Evolutionary conservation across 2,797 vertebrate genomes (phyloP).

Genomic region (Champsocephalus gunnari): DNA sequence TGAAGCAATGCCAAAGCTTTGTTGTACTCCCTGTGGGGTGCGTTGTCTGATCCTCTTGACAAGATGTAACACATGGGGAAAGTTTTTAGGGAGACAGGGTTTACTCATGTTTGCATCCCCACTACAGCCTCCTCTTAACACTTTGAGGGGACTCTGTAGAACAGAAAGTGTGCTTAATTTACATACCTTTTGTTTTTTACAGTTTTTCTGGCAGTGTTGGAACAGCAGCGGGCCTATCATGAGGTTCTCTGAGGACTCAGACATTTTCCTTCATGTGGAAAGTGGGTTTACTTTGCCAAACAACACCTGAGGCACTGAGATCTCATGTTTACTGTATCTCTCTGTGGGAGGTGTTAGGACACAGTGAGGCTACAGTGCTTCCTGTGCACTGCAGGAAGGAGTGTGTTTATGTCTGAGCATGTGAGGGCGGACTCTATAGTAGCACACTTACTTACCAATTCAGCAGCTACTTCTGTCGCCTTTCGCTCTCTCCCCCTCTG

Average conservation of each 20-base stretch:
- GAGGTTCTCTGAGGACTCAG: conserved; percentile 46
- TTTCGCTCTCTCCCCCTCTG: conserved; percentile 56
- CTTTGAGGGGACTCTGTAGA: conserved; percentile 18
- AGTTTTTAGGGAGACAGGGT: conserved; percentile 44
- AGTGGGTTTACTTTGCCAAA: conserved; percentile 60
- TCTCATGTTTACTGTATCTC: conserved; percentile 42
- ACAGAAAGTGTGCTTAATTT: conserved; percentile 48
- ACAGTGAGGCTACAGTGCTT: conserved; percentile 43
- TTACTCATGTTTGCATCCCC: conserved; percentile 32
- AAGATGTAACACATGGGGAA: conserved; percentile 28
- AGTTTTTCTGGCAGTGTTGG: conserved; percentile 15
- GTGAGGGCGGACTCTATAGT: conserved; percentile 23
- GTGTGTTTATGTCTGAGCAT: conserved; percentile 25
- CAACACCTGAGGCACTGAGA: conserved; percentile 51
- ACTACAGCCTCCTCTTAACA: conserved; percentile 22
- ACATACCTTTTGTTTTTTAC: conserved; percentile 42
- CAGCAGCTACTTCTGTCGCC: conserved; percentile 45
- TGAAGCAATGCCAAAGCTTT: conserved; percentile 34
- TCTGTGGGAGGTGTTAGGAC: conserved; percentile 26
- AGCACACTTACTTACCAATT: conserved; percentile 44
- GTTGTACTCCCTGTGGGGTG: conserved; percentile 32
- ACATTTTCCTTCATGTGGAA: conserved; percentile 47
- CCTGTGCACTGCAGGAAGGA: conserved; percentile 18
- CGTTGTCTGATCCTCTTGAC: conserved; percentile 49
- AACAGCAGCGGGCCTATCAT: conserved; percentile 40